A percentile compares a stretch with the other conserved stretches of the same genome.
Conservation (phyloP, 2,797 vertebrate species). For the Scleropages formosus region DNA sequence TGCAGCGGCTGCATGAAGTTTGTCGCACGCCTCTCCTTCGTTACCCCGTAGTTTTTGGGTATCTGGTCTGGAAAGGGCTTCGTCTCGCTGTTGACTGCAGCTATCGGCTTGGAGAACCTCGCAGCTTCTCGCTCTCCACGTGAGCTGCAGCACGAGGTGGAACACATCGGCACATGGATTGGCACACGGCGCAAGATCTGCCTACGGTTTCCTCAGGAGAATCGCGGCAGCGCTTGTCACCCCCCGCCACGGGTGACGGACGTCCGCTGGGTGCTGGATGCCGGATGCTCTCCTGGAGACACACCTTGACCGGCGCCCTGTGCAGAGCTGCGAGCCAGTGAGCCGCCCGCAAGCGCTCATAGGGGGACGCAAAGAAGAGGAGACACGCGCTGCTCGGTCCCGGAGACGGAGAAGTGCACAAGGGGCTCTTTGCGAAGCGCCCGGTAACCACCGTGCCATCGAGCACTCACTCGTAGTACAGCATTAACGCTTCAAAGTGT, state of each 20-base stretch:
- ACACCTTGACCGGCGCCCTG: neutral
- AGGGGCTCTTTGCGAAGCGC: neutral
- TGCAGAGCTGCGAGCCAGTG: neutral
- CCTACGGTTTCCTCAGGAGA: constrained; percentile 36
- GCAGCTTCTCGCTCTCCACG: too few relatives aligned
- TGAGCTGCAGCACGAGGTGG: too few relatives aligned
- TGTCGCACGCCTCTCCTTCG: neutral
- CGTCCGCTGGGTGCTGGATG: constrained; percentile 32
- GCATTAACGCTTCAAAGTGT: neutral
- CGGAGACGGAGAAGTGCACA: too few relatives aligned
- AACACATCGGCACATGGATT: too few relatives aligned
- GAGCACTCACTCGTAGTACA: neutral
- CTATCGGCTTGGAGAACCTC: too few relatives aligned
- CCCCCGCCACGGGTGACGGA: constrained; percentile 22
- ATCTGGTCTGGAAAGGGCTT: neutral
- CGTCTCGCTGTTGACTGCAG: too few relatives aligned
- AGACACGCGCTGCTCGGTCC: too few relatives aligned
- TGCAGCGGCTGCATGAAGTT: neutral
- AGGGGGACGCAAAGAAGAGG: too few relatives aligned
- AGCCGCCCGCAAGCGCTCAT: neutral
- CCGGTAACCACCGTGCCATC: constrained; percentile 8
- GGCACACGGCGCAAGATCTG: constrained; percentile 12
- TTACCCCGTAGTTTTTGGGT: neutral
- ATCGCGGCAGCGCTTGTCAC: too few relatives aligned
- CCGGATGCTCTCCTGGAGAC: constrained; percentile 17